phyloP scores from a whole-genome alignment of 2,888 invertebrate genomes.

The Orchesellides sinensis region DNA sequence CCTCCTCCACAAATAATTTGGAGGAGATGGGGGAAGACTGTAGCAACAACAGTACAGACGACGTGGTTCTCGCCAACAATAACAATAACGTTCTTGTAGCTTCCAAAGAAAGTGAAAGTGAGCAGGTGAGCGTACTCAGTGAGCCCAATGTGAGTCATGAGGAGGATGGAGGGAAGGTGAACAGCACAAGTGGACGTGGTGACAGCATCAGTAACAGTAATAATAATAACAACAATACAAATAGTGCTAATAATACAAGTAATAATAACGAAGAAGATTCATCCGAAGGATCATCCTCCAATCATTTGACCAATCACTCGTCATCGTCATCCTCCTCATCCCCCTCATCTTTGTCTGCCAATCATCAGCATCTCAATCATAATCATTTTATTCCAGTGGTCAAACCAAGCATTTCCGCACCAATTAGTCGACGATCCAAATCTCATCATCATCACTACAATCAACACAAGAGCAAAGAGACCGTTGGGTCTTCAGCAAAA shows the following conservation, averaged over 20 bases:
- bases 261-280: conserved; percentile 37
- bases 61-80: conserved; percentile 40
- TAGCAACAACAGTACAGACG: conserved; percentile 52
- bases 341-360: conserved; percentile 33
- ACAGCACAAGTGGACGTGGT: conserved; percentile 4
- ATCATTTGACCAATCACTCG: conserved; percentile 64
- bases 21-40: no score
- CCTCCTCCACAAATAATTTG: neutral
- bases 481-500: conserved; percentile 14
- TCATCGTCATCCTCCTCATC: conserved; percentile 17
- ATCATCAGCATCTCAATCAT: conserved; percentile 65
- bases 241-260: neutral
- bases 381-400: conserved; percentile 72
- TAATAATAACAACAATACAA: conserved; percentile 21
- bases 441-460: conserved; percentile 63
- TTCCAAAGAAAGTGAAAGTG: conserved; percentile 17
- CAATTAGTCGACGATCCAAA: conserved; percentile 72
- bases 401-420: conserved; percentile 74
- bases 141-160: conserved; percentile 11
- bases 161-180: conserved; percentile 30
- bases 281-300: conserved; percentile 32
- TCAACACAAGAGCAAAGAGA: conserved; percentile 39
- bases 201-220: conserved; percentile 5
- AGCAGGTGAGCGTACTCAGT: no score
- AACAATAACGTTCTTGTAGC: conserved; percentile 19